Evolutionary conservation across 2,797 vertebrate species (phyloP).

Genomic region (Eulemur albifrons): DNA sequence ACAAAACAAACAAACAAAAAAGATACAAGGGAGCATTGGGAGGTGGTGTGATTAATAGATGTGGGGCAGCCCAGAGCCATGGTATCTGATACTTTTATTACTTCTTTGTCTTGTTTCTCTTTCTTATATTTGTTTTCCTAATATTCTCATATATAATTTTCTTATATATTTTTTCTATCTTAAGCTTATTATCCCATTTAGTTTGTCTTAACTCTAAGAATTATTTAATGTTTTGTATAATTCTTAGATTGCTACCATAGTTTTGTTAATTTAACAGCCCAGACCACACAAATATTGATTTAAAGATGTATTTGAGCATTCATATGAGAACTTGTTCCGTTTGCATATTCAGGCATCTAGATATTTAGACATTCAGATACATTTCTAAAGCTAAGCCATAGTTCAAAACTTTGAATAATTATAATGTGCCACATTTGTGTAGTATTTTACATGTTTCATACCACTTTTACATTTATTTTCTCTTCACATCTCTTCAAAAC

Average conservation of each 20-base stretch:
- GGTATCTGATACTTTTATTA: background rate
- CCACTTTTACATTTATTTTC: background rate
- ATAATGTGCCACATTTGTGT: background rate
- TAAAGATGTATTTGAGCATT: background rate
- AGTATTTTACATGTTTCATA: background rate
- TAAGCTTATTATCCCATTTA: background rate
- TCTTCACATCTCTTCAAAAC: background rate
- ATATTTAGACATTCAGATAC: background rate
- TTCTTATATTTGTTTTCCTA: background rate
- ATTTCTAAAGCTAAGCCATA: background rate
- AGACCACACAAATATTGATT: background rate
- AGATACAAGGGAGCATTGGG: background rate
- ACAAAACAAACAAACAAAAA: background rate
- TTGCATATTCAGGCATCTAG: background rate
- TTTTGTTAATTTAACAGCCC: background rate
- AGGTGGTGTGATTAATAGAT: background rate
- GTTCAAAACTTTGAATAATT: background rate
- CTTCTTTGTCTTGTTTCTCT: background rate
- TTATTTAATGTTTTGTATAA: conserved; percentile 10
- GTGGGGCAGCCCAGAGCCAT: too few relatives aligned
- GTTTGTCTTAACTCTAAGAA: conserved; percentile 1
- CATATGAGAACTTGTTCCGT: background rate
- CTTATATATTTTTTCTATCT: background rate
- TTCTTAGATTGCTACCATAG: background rate
- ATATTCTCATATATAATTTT: background rate